These are phyloP conservation scores for Tenodera sinensis DNA, from an alignment of 2,888 invertebrate species.

Conservation along the genomic window DNA sequence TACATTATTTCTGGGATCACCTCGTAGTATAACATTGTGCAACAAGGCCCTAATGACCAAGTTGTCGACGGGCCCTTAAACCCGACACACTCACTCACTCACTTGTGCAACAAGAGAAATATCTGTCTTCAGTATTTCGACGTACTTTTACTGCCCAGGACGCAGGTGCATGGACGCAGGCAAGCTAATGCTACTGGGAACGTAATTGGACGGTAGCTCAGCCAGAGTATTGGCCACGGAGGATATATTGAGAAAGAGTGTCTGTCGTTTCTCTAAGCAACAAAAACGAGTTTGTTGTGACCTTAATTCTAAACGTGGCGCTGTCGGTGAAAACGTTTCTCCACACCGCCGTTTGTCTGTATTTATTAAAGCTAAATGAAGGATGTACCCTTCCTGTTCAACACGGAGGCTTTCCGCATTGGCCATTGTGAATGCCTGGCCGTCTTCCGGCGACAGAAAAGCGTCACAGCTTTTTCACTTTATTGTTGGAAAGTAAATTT, in stretches of 20 bases:
- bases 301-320: background rate
- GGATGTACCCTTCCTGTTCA: background rate
- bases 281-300: background rate
- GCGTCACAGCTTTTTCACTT: background rate
- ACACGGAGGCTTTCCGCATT: background rate
- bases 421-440: no score
- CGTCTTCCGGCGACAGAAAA: background rate
- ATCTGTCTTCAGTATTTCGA: no score
- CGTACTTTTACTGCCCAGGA: no score
- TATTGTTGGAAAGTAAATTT: background rate
- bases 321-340: background rate
- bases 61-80: no score
- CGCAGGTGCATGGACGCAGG: no score
- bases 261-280: background rate
- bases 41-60: no score
- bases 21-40: no score
- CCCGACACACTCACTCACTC: no score
- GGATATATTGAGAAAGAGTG: background rate
- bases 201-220: background rate
- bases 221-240: background rate
- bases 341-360: background rate
- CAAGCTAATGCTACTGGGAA: no score
- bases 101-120: no score
- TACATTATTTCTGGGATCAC: no score
- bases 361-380: background rate